Base-by-base conservation (phyloP, 2,888 invertebrate species). In the Melanostoma mellinum region DNA sequence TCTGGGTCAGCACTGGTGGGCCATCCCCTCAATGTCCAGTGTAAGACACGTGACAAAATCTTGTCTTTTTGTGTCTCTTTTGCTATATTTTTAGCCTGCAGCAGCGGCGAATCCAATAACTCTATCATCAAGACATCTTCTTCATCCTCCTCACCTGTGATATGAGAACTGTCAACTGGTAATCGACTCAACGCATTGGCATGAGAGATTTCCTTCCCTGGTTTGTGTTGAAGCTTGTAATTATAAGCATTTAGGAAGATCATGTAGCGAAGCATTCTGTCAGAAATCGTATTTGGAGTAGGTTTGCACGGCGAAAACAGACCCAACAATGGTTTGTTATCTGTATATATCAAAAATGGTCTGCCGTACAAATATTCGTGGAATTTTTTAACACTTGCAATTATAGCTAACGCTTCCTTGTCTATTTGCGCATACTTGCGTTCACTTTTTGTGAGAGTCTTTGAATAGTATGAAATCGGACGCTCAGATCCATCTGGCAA, bases 231-330 rank as follows among this genome's bases (percentile, higher is more conserved):
- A 42, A 42, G 42, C 3, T 42, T 42, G 5, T 42, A 42, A 3
- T 42, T 42, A n/a, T 42, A 42, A 3, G 42, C 65, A 32, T 52
- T 52, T 52, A 65, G 32, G 52, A 52, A 65, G 9, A 65, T 48
- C 1, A 40, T 65, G 76, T 73, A 79, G 69, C 80, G 80, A 10
- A 84, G 55, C 38, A 85, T 72, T 46, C 73, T 79, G 5, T 50
- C 42, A n/a, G 42, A 42, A 9, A 6, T 8, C n/a, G 42, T 6
- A 9, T 42, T 42, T n/a, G 9, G 9, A 42, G 6, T 42, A 9
- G 6, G 6, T 8, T 42, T 42, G 6, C n/a, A 9, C 6, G 3
- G 6, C 32, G 50, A 32, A 32, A 50, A 50, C 50, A 32, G 8
- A 32, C 32, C 65, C 10, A 68, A 50, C 20, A 65, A 44, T 8